Evolutionary conservation across 2,113 vertebrate genomes (phyloP).

Genomic region (Zosterops borbonicus): DNA sequence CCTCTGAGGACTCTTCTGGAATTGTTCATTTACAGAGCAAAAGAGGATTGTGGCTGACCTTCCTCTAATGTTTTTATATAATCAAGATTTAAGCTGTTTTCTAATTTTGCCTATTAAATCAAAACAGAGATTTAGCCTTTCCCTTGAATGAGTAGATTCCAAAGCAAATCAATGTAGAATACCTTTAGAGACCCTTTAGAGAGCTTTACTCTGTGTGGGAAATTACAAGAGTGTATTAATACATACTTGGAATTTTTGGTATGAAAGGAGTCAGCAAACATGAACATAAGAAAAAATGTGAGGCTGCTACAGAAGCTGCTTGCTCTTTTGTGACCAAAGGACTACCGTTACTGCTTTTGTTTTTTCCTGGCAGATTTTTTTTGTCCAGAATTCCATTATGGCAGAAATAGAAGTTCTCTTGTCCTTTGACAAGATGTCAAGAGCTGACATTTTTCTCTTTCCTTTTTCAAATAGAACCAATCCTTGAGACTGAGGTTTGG

Average conservation of each 20-base stretch:
- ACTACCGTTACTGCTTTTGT: neutral
- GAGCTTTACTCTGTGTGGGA: neutral
- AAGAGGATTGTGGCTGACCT: slow-evolving; percentile 29
- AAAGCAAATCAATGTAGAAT: neutral
- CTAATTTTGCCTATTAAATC: slow-evolving; percentile 27
- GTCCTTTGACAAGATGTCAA: neutral
- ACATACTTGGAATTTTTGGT: neutral
- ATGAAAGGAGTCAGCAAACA: neutral
- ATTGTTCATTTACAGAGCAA: neutral
- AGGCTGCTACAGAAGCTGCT: neutral
- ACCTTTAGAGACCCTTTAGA: neutral
- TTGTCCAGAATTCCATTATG: neutral
- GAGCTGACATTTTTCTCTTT: neutral
- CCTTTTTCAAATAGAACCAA: neutral
- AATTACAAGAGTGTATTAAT: neutral
- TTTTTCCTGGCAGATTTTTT: neutral
- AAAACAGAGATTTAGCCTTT: neutral
- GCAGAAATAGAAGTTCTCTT: neutral
- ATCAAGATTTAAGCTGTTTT: slow-evolving; percentile 1
- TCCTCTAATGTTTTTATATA: neutral
- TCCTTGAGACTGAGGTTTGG: neutral
- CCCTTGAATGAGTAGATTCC: neutral
- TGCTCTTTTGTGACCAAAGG: neutral
- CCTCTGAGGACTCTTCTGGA: neutral
- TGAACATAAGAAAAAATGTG: neutral